Conservation (phyloP, 2,888 invertebrate species). For the Deilephila porcellus region DNA sequence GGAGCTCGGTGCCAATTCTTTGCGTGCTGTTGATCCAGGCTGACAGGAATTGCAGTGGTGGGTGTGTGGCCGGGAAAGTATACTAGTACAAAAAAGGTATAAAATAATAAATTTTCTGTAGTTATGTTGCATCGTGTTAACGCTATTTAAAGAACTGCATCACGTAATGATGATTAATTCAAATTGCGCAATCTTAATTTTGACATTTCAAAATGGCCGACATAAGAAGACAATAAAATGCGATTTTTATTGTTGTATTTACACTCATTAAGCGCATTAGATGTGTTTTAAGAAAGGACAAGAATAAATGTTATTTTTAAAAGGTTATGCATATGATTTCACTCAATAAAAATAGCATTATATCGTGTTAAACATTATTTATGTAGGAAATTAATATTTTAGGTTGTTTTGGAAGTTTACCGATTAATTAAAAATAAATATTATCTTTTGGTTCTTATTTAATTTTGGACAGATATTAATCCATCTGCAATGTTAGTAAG, state of each 20-base stretch:
- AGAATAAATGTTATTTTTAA: background rate
- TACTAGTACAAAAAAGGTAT: too few species aligned
- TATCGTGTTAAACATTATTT: background rate
- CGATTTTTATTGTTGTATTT: constrained; percentile 23
- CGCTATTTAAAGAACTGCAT: background rate
- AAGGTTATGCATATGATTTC: constrained; percentile 12
- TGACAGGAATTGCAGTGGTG: too few species aligned
- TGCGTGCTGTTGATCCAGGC: too few species aligned
- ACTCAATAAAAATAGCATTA: constrained; percentile 1
- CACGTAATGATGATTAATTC: constrained; percentile 7
- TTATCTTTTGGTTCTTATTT: background rate
- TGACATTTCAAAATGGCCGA: constrained; percentile 25
- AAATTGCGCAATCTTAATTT: constrained; percentile 11
- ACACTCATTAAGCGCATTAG: constrained; percentile 15
- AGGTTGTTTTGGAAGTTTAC: too few species aligned
- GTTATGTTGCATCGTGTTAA: background rate
- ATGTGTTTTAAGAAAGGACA: constrained; percentile 5
- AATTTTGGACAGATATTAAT: too few species aligned
- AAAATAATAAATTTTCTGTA: too few species aligned
- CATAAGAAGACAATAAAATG: constrained; percentile 21
- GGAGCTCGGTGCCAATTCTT: too few species aligned
- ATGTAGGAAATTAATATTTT: background rate
- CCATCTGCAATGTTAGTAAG: too few species aligned
- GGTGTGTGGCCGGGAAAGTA: too few species aligned
- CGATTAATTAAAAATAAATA: background rate